phyloP scores from a whole-genome alignment of 2,888 invertebrate species.

The Drosophila nigritarsus region DNA sequence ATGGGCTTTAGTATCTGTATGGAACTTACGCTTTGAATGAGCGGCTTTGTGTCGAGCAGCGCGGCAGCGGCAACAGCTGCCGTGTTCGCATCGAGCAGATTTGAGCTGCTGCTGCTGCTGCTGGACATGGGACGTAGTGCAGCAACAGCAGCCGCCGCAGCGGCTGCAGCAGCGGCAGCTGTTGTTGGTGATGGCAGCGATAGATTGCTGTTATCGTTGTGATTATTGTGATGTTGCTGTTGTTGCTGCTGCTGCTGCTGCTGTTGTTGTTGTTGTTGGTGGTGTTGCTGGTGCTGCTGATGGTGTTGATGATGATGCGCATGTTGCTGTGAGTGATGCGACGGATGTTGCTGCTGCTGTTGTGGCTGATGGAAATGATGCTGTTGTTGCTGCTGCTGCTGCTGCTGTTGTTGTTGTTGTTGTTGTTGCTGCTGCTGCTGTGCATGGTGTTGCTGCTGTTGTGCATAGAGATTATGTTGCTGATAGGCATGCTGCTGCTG shows the following conservation, averaged over 20 bases:
- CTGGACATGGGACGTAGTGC: constrained; percentile 82
- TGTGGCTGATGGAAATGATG: constrained; percentile 72
- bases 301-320: constrained; percentile 61
- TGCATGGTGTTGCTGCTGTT: constrained; percentile 72
- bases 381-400: constrained; percentile 78
- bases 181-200: constrained; percentile 91
- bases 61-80: constrained; percentile 87
- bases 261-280: constrained; percentile 45
- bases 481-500: constrained; percentile 66
- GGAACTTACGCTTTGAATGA: constrained; percentile 93
- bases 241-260: constrained; percentile 55
- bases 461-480: constrained; percentile 68
- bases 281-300: constrained; percentile 64
- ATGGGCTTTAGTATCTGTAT: constrained; percentile 21
- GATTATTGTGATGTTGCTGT: constrained; percentile 57
- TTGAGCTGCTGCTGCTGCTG: constrained; percentile 75
- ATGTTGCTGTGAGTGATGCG: constrained; percentile 38
- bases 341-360: constrained; percentile 56
- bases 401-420: constrained; percentile 51
- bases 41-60: constrained; percentile 88
- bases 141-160: constrained; percentile 71
- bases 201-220: constrained; percentile 88
- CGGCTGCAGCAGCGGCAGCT: constrained; percentile 69
- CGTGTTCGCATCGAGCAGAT: constrained; percentile 85
- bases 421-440: constrained; percentile 66